Evolutionary conservation across 2,113 vertebrate genomes (phyloP).

Genomic region (Ifrita kowaldi): DNA sequence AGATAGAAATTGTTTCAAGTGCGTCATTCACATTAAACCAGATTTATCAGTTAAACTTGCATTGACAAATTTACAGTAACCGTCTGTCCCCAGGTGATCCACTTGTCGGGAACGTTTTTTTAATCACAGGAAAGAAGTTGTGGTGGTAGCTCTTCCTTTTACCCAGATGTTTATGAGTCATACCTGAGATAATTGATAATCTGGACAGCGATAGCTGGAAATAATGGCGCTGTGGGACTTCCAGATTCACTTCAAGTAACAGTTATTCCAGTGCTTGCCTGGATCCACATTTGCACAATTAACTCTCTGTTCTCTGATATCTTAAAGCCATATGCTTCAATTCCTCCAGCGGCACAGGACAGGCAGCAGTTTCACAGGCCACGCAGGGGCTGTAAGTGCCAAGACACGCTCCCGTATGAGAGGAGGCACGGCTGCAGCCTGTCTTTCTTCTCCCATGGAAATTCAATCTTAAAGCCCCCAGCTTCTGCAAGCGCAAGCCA

Average conservation of each 20-base stretch:
- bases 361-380: not conserved
- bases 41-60: not conserved
- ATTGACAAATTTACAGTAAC: not conserved
- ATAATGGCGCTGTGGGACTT: not conserved
- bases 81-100: not conserved
- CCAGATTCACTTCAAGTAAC: not conserved
- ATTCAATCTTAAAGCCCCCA: not conserved
- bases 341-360: not conserved
- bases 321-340: not conserved
- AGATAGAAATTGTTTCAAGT: not conserved
- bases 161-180: not conserved
- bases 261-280: not conserved
- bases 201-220: not conserved
- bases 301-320: not conserved
- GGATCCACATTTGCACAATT: not conserved
- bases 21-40: not conserved
- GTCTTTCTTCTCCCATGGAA: not conserved
- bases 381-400: not conserved
- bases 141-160: not conserved
- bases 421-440: not conserved
- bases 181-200: not conserved
- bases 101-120: not conserved
- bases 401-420: fast-evolving
- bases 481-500: not conserved
- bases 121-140: not conserved